phyloP scores from a whole-genome alignment of 1,140 invertebrate species.

The Babylonia areolata region DNA sequence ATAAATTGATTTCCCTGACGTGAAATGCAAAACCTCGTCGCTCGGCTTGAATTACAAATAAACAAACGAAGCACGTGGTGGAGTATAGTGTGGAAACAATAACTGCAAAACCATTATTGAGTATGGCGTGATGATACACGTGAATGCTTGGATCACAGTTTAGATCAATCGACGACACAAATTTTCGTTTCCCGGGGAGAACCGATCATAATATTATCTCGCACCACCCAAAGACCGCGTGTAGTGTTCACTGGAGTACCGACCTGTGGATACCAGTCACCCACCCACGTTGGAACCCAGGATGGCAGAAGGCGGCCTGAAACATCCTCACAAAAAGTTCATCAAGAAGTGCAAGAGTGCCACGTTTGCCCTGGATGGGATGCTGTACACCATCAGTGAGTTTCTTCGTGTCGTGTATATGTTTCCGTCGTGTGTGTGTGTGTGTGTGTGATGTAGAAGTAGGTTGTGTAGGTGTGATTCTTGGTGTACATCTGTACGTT shows the following conservation, averaged over 20 bases:
- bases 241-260: not conserved
- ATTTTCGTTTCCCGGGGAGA: too few relatives aligned
- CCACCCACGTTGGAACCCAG: too few relatives aligned
- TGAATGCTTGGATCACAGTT: not conserved
- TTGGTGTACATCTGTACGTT: too few relatives aligned
- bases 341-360: constrained; percentile 78
- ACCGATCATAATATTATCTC: not conserved
- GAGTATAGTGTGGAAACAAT: too few relatives aligned
- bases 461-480: too few relatives aligned
- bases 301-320: constrained; percentile 28
- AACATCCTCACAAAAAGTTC: constrained; percentile 43
- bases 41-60: too few relatives aligned
- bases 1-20: too few relatives aligned
- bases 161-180: not conserved
- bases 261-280: not conserved
- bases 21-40: too few relatives aligned
- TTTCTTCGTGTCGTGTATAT: constrained; percentile 40
- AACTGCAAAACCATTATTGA: not conserved
- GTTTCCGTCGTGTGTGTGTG: not conserved
- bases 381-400: constrained; percentile 87
- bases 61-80: too few relatives aligned
- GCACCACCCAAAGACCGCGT: not conserved
- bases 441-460: too few relatives aligned
- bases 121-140: not conserved
- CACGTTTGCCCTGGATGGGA: constrained; percentile 86